Evolutionary conservation across 2,113 vertebrate species (phyloP), one percentile per base, ranked within the genome.

Genomic region (Cichladusa arquata): DNA sequence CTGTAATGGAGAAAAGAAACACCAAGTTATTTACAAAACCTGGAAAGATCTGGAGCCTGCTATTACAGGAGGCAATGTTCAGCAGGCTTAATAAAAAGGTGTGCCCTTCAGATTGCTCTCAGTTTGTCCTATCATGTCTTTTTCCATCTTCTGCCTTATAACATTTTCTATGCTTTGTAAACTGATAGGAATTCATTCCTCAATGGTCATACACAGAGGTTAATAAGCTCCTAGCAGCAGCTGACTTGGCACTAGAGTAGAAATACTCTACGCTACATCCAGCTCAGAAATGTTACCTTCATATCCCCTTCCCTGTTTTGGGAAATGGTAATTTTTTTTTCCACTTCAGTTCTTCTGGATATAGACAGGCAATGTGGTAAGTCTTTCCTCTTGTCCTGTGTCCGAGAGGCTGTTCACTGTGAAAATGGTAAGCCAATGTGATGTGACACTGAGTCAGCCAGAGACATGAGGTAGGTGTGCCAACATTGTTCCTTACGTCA

Each of bases 121-220:
- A 62, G 76, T 92, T 82, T 92, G 92, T 88, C 94, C 95, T 95
- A 90, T 93, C 72, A 36, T 92, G 96, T 93, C 92, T 94, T 93
- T 93, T 90, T 74, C 76, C 72, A 71, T 96, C 94, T 94, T 88
- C 86, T 88, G 67, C 88, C 76, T 92, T 94, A 47, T n/a, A 95
- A 86, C 38, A 78, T 81, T 86, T 93, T 94, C 80, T 94, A 36
- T 93, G 92, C 82, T 47, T 86, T 96, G 94, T 88, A 97, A 93
- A 94, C 76, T 62, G 80, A 84, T 93, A 96, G 82, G 80, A 92
- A 92, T 93, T 93, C 82, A 92, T 93, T 94, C 51, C 82, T 95
- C 80, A 88, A 2, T 96, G 88, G 91, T 89, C 72, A 77, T 74
- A 91, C 71, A 70, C 86, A 90, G 91, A 94, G 95, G 92, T 95